These are phyloP conservation scores for Bos javanicus DNA, from an alignment of 2,113 vertebrate species.

Conservation along the genomic window DNA sequence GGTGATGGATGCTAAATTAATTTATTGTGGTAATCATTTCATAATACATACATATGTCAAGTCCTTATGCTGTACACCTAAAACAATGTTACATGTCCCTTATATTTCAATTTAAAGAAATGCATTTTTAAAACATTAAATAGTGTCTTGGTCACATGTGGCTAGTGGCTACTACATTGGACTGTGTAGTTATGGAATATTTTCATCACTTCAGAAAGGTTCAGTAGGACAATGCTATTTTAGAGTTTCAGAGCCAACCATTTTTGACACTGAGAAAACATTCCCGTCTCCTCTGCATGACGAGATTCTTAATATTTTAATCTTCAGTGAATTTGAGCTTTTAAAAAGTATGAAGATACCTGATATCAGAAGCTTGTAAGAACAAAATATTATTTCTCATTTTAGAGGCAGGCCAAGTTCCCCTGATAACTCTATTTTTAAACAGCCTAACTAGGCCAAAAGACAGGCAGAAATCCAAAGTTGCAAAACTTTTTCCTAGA, in stretches of 20 bases:
- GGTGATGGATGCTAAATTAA: neutral
- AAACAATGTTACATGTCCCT: neutral
- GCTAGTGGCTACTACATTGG: neutral
- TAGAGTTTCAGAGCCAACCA: neutral
- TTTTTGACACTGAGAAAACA: neutral
- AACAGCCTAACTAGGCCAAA: neutral
- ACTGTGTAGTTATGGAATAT: neutral
- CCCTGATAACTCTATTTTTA: conserved; percentile 27
- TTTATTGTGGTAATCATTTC: neutral
- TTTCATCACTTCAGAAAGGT: neutral
- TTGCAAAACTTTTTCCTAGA: conserved; percentile 54
- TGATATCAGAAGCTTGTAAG: neutral
- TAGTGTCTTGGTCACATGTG: neutral
- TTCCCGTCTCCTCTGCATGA: neutral
- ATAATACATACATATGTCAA: neutral
- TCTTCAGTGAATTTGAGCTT: neutral
- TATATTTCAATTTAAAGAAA: neutral
- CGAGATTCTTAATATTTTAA: neutral
- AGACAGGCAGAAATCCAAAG: neutral
- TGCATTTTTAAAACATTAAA: neutral
- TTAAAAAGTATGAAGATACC: neutral
- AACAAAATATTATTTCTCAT: neutral
- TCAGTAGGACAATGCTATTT: neutral
- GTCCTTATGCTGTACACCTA: neutral
- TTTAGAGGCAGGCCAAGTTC: neutral